Evolutionary conservation across 2,113 vertebrate species (phyloP), one percentile per base, ranked within the genome.

Genomic region (Tyrannus savana): DNA sequence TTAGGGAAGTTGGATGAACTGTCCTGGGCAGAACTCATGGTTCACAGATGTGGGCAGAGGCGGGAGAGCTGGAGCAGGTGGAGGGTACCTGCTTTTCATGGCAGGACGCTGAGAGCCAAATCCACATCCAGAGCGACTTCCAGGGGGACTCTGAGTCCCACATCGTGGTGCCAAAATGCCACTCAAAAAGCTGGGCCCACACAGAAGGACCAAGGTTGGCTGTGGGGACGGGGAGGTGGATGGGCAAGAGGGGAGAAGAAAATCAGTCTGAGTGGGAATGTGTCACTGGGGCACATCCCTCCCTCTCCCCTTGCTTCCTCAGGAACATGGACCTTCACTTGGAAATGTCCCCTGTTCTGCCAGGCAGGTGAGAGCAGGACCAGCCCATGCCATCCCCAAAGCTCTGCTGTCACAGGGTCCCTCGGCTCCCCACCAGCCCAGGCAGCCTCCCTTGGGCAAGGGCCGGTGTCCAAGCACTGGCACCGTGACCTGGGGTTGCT

Each of bases 131-230:
- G 27, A 56, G 22, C 1, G 8, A 1, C 56, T 80, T 88, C 78
- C 62, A 4, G 3, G 15, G 62, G 41, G 37, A 24, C 42, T 56
- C 58, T 6, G 9, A 58, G 28, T 60, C 58, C 75, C 49, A 7
- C 0, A 0, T 10, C 0, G 0, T 5, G 1, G 50, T 1, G 39
- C 39, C 0, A 5, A 5, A 46, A 19, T 28, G 5, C 5, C 23
- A 5, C 10, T 2, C 4, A 4, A 41, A 42, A 42, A 3, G 14
- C 9, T 59, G 56, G 41, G 21, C 12, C 30, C 2, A 3, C 1
- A 0, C 2, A 24, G 73, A 27, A 74, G 67, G 64, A 25, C 10
- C 11, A 6, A 33, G 47, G 27, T 7, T 50, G 47, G 9, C 74
- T 23, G 10, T 6, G 49, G 64, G 66, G 55, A 46, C 10, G 53